phyloP scores from a whole-genome alignment of 1,140 invertebrate species.

The Aphelinus atriplicis region DNA sequence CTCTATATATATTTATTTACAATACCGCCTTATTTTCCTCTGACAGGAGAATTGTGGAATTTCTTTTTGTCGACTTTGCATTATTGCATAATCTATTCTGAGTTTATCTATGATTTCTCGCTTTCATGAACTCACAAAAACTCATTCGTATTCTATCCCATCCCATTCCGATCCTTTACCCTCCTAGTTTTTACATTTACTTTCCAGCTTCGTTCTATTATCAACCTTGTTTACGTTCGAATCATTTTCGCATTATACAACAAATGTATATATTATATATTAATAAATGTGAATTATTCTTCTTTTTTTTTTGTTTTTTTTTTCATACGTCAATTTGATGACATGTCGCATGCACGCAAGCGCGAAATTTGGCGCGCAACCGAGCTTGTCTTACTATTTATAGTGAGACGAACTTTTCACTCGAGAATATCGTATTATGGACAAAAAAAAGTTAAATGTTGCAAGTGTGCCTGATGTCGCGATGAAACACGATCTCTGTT shows the following conservation, averaged over 20 bases:
- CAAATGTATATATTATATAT: neutral
- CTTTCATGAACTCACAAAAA: slow-evolving; percentile 29
- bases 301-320: slow-evolving; percentile 11
- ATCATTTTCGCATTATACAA: slow-evolving; percentile 17
- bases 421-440: neutral
- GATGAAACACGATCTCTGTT: slow-evolving; percentile 32
- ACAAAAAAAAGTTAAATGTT: slow-evolving; percentile 37
- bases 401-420: neutral
- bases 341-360: slow-evolving; percentile 48
- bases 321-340: slow-evolving; percentile 13
- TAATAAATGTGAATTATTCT: slow-evolving; percentile 32
- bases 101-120: slow-evolving; percentile 36
- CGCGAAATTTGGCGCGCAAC: slow-evolving; percentile 35
- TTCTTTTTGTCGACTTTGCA: slow-evolving; percentile 11
- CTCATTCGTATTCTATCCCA: neutral
- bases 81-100: slow-evolving; percentile 9
- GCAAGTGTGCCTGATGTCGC: slow-evolving; percentile 32
- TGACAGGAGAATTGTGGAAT: slow-evolving; percentile 16
- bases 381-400: neutral
- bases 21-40: slow-evolving; percentile 3
- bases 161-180: neutral
- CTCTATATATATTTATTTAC: slow-evolving; percentile 5
- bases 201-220: slow-evolving; percentile 35
- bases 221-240: slow-evolving; percentile 10
- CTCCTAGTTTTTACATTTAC: slow-evolving; percentile 35